Conservation (phyloP, 2,797 vertebrate species). For the Spondyliosoma cantharus region DNA sequence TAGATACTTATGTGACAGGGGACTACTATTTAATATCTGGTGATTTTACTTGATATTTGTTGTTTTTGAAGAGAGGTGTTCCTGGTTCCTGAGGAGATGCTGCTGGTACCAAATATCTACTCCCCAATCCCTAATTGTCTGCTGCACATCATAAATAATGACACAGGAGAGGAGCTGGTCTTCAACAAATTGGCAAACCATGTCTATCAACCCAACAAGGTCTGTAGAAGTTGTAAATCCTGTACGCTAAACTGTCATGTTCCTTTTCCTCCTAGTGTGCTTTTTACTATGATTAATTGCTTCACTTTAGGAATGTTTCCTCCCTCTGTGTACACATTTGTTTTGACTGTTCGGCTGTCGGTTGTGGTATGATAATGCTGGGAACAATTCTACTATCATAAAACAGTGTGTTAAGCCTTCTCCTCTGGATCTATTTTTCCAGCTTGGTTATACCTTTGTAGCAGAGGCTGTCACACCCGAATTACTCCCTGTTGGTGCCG, state of each 20-base stretch:
- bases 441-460: constrained; percentile 91
- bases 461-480: constrained; percentile 85
- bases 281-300: neutral
- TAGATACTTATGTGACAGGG: neutral
- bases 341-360: neutral
- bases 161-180: constrained; percentile 89
- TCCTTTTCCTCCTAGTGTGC: neutral
- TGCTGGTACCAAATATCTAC: constrained; percentile 86
- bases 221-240: constrained; percentile 56
- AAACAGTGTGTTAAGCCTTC: too few species aligned
- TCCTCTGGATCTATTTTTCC: constrained; percentile 1
- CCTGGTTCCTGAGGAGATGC: constrained; percentile 86
- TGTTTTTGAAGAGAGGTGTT: constrained; percentile 88
- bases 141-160: constrained; percentile 92
- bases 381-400: neutral
- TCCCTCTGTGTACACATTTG: neutral
- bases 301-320: neutral
- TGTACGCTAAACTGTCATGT: neutral
- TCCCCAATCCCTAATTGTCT: constrained; percentile 82
- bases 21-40: neutral
- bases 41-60: neutral
- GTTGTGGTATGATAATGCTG: neutral
- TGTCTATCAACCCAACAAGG: constrained; percentile 91
- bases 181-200: constrained; percentile 84
- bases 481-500: constrained; percentile 66